Evolutionary conservation across 2,797 vertebrate species (phyloP).

Genomic region (Octomys mimax): DNA sequence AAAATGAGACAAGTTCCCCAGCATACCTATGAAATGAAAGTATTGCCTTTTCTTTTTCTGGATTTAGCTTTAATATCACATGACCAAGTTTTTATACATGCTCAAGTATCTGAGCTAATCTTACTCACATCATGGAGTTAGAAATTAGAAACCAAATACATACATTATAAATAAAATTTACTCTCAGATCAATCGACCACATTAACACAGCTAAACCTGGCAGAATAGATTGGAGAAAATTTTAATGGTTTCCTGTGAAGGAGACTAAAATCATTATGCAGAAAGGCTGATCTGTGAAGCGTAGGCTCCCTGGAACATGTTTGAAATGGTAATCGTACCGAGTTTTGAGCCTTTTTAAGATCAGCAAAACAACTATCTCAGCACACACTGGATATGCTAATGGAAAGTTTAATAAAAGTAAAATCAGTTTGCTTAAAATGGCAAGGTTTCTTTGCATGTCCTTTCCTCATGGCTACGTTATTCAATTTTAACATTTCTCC

Average conservation of each 20-base stretch:
- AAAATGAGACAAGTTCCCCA: background rate
- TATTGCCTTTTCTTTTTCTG: background rate
- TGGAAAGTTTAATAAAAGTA: background rate
- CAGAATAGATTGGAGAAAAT: background rate
- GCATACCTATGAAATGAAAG: background rate
- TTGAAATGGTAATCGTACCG: background rate
- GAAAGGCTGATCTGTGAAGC: background rate
- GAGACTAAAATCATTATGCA: background rate
- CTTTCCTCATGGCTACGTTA: constrained; percentile 39
- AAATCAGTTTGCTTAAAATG: constrained; percentile 35
- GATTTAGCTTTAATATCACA: background rate
- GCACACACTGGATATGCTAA: background rate
- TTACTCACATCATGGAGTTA: background rate
- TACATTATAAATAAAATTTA: background rate
- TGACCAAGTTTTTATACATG: background rate
- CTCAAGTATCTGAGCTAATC: background rate
- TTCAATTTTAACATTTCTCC: constrained; percentile 53
- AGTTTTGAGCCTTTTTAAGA: constrained; percentile 14
- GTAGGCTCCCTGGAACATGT: background rate
- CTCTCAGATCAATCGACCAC: background rate
- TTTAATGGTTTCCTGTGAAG: background rate
- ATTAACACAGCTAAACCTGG: background rate
- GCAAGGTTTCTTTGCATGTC: background rate
- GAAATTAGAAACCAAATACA: background rate
- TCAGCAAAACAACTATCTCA: background rate